Percentiles rank a stretch among this genome's conserved stretches.
phyloP scores from a whole-genome alignment of 1,140 invertebrate genomes.

The Wiebesia pumilae region DNA sequence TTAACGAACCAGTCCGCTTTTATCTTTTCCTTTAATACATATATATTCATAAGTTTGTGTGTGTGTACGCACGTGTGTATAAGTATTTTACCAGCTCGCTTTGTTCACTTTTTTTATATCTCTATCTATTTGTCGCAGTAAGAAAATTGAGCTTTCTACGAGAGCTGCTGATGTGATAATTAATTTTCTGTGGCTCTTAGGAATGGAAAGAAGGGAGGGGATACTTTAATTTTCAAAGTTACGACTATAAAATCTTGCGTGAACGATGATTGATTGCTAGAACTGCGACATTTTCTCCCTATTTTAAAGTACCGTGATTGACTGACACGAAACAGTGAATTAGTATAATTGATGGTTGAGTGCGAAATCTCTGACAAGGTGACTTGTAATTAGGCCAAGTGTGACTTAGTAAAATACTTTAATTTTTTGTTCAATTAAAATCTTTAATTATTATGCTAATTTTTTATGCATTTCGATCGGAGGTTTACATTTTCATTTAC shows the following conservation, averaged over 20 bases:
- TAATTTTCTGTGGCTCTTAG: conserved; percentile 22
- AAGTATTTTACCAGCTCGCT: neutral
- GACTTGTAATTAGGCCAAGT: conserved; percentile 17
- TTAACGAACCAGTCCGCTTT: conserved; percentile 34
- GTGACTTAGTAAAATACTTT: too few species aligned
- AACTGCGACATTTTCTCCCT: neutral
- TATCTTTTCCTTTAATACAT: neutral
- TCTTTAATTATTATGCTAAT: too few species aligned
- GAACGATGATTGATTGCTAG: conserved; percentile 42
- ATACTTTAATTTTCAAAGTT: conserved; percentile 45
- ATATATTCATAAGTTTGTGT: neutral
- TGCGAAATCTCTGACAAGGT: neutral
- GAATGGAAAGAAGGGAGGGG: neutral
- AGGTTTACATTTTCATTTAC: too few species aligned
- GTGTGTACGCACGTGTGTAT: neutral
- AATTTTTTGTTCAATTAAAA: too few species aligned
- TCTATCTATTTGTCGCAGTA: conserved; percentile 16
- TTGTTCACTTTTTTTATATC: neutral
- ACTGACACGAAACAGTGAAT: conserved; percentile 47
- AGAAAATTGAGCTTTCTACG: conserved; percentile 40
- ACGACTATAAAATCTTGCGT: conserved; percentile 28
- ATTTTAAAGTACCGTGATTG: conserved; percentile 46
- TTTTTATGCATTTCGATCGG: too few species aligned
- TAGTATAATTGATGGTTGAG: conserved; percentile 46
- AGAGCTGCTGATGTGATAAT: neutral